Evolutionary conservation across 2,888 invertebrate genomes (phyloP).

Genomic region (Drosophila parthenogenetica): DNA sequence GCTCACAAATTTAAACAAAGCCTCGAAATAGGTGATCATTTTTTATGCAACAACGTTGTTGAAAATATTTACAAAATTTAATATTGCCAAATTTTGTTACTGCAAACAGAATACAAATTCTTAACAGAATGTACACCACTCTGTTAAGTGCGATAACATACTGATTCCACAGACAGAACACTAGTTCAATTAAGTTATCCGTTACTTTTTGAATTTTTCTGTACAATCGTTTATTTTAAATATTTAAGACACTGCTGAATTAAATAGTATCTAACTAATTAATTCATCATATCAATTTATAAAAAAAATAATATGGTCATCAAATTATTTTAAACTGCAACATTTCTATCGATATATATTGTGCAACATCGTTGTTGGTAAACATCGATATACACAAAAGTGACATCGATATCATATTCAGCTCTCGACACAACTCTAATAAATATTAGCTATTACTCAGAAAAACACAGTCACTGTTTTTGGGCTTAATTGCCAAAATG

Average conservation of each 20-base stretch:
- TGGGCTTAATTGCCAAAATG: constrained; percentile 35
- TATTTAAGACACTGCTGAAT: not conserved
- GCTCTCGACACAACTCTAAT: constrained; percentile 10
- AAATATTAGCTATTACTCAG: constrained; percentile 33
- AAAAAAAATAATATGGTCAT: too few species aligned
- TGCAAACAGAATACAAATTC: too few species aligned
- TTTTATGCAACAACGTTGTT: too few species aligned
- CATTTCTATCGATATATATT: too few species aligned
- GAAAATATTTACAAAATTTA: too few species aligned
- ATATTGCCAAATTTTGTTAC: too few species aligned
- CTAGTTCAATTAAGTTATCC: not conserved
- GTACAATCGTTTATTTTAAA: too few species aligned
- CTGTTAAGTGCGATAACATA: not conserved
- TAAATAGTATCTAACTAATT: not conserved
- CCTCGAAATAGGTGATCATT: too few species aligned
- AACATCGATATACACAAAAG: not conserved
- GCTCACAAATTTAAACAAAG: too few species aligned
- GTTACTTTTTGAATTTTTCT: not conserved
- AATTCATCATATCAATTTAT: too few species aligned
- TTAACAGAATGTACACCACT: not conserved
- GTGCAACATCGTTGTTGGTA: too few species aligned
- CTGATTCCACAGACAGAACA: not conserved
- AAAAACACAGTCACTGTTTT: constrained; percentile 52
- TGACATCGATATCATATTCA: constrained; percentile 1
- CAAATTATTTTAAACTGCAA: too few species aligned